Evolutionary conservation across 2,797 vertebrate species (phyloP), one percentile per base, ranked within the genome.

Genomic region (Knipowitschia caucasica): DNA sequence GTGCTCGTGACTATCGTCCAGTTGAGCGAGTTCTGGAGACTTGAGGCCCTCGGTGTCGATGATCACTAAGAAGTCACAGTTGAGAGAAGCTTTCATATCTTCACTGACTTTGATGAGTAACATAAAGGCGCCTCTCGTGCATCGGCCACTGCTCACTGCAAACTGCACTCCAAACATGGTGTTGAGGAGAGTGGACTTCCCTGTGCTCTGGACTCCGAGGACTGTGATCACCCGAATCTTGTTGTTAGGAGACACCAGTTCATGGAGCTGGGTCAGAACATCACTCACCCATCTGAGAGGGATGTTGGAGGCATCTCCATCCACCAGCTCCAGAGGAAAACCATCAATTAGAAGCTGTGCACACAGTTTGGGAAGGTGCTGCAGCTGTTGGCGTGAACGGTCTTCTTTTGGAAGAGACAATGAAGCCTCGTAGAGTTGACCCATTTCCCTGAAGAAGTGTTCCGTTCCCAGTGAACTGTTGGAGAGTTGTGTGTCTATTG

Each of bases 131-230:
- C 88, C 88, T 75, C 85, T 63, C 15, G 87, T 90, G 56, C 88
- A 89, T 72, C 86, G 64, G 7, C 88, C 84, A 64, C 81, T 87
- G 68, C 92, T 88, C 4, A 92, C 88, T 14, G 90, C 85, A 71
- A 94, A 94, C 72, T 90, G 90, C 33, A 93, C 86, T 53, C 88
- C 88, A 81, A 90, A 90, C 87, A 90, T 88, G 35, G 86, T 87
- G 71, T 88, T 89, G 0, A 90, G n/a, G n/a, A n/a, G n/a, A n/a
- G n/a, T n/a, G n/a, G n/a, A n/a, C n/a, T 90, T 90, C 14, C 88
- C 86, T 50, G 86, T 86, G 53, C 88, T 81, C 68, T 89, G 88
- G 42, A n/a, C n/a, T n/a, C n/a, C n/a, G n/a, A n/a, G n/a, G n/a
- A n/a, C n/a, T n/a, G n/a, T n/a, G n/a, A n/a, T n/a, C n/a, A n/a